Evolutionary conservation across 2,113 vertebrate species (phyloP), one percentile per base, ranked within the genome.

Genomic region (Hiodon tergisus): DNA sequence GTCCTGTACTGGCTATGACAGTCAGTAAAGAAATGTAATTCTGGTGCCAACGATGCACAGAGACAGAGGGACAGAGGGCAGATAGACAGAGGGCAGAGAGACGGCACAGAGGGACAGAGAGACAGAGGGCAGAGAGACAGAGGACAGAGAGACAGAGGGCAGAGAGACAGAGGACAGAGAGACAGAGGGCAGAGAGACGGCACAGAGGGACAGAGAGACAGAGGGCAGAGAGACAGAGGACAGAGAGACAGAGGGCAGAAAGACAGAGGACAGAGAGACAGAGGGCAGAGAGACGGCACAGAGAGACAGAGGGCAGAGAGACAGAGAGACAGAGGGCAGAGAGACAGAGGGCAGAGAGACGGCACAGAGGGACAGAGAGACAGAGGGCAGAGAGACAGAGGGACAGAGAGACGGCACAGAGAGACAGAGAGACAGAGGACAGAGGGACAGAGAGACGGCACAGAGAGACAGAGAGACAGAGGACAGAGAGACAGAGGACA

Each of bases 231-330:
- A 31, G 31, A 31, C 31, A 8, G n/a, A 16, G 52, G 6, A 51
- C 48, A 62, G 4, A 31, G 16, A 62, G 48, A 50, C 67, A 68
- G 54, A 75, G 58, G 63, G 17, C 73, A 51, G 70, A 73, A 76
- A 68, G 74, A 70, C 66, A 60, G 77, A 60, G 77, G 78, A 80
- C 74, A 72, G 71, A 77, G 77, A 73, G 54, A 2, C 2, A 48
- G 77, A 0, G 50, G 68, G 31, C 73, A 74, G 67, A 81, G 84
- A 83, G 59, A 80, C 73, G 75, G 80, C 78, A 14, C n/a, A 71
- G 74, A 77, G 69, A 46, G 71, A 79, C 14, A n/a, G 17, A 53
- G 16, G 84, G 76, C 72, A 50, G 31, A 73, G 54, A 52, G 76
- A 74, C 70, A 77, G 52, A 31, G 71, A 46, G 79, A 74, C 80